phyloP scores from a whole-genome alignment of 2,113 vertebrate species.

The Ochotona princeps region DNA sequence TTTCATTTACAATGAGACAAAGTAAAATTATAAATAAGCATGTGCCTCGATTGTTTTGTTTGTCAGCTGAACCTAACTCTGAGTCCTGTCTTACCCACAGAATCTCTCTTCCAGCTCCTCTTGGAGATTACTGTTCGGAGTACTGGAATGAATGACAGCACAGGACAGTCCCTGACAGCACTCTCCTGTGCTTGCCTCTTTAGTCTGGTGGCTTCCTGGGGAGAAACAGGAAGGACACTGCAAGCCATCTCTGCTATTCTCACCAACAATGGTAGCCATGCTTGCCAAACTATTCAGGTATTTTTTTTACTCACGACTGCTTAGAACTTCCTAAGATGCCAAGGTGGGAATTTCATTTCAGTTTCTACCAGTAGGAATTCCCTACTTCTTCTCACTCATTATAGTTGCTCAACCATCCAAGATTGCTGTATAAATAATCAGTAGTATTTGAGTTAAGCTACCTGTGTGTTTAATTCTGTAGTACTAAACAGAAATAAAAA shows the following conservation, averaged over 20 bases:
- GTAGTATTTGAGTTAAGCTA: neutral
- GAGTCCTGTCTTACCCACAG: conserved; percentile 85
- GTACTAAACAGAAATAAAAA: conserved; percentile 31
- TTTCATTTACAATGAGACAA: conserved; percentile 31
- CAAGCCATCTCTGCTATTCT: conserved; percentile 99
- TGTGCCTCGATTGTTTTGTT: neutral
- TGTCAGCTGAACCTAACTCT: conserved; percentile 64
- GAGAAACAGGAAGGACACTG: conserved; percentile 97
- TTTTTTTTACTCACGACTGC: conserved; percentile 56
- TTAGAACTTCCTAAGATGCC: conserved; percentile 28
- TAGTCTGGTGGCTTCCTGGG: conserved; percentile 98
- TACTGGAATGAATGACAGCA: conserved; percentile 96
- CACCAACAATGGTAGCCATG: conserved; percentile 98
- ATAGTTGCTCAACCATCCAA: neutral
- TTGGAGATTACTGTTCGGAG: conserved; percentile 98
- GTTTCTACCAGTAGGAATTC: neutral
- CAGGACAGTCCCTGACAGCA: conserved; percentile 96
- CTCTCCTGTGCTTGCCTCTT: conserved; percentile 99
- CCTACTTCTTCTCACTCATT: neutral
- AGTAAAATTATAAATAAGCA: neutral
- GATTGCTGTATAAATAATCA: neutral
- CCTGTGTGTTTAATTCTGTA: conserved; percentile 4
- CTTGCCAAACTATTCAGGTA: conserved; percentile 99
- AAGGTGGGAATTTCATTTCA: neutral
- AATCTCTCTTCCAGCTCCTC: conserved; percentile 97